These are phyloP conservation scores for Homalodisca vitripennis DNA, from an alignment of 1,140 invertebrate species.

Conservation along the genomic window DNA sequence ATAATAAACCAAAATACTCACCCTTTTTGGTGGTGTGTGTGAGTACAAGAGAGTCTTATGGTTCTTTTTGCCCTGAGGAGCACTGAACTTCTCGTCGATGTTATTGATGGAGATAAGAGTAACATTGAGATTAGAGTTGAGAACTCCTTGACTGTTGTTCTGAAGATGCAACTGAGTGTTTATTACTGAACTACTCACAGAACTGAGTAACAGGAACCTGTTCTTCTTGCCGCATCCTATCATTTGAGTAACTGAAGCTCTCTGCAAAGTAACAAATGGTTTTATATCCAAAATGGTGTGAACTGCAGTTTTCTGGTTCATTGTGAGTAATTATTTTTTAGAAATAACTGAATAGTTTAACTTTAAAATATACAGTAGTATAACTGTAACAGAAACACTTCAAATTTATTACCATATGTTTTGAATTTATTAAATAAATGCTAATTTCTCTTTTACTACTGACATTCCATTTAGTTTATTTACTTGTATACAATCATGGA, in stretches of 20 bases:
- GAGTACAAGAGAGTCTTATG: background rate
- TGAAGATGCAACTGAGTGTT: background rate
- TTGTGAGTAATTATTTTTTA: no score
- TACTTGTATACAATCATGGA: no score
- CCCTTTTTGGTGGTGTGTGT: background rate
- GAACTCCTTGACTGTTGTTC: background rate
- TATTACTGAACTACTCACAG: background rate
- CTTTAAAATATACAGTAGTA: no score
- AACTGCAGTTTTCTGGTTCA: no score
- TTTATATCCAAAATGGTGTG: no score
- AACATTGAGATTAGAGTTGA: constrained; percentile 15
- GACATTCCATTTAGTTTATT: no score
- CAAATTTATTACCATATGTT: no score
- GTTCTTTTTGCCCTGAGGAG: constrained; percentile 2
- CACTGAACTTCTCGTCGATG: background rate
- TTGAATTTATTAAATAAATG: no score
- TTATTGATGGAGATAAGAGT: background rate
- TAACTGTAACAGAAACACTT: no score
- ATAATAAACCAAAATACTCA: background rate
- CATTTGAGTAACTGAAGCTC: constrained; percentile 8
- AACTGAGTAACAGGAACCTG: background rate
- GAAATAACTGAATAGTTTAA: no score
- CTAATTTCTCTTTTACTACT: no score
- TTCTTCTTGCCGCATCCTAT: constrained; percentile 7
- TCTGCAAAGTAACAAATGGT: no score